Base-by-base conservation (phyloP, 1,140 invertebrate genomes). In the Trichogramma pretiosum region DNA sequence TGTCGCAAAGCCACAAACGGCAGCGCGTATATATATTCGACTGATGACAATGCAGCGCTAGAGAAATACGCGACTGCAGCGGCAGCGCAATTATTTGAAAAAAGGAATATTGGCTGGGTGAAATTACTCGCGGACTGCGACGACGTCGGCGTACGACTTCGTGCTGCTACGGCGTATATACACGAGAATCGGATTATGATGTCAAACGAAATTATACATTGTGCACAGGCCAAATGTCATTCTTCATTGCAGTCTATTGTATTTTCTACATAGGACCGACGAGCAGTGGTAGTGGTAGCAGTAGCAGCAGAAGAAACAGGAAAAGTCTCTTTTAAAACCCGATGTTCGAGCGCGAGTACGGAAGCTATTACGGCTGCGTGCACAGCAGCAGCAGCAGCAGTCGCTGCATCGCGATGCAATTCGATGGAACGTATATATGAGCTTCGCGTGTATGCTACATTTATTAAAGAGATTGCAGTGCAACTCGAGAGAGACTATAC, bases 381-480 rank as follows among this genome's bases (percentile, higher is more conserved):
- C n/a, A n/a, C n/a, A n/a, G n/a, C n/a, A n/a, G n/a, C n/a, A n/a
- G n/a, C n/a, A n/a, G n/a, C n/a, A n/a, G n/a, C n/a, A n/a, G n/a
- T n/a, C n/a, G n/a, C n/a, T n/a, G n/a, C n/a, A n/a, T n/a, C n/a
- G n/a, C 55, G 61, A 63, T 61, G 59, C 60, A 63, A 63, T 64
- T 63, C 59, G 52, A 58, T 61, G 54, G 62, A 50, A 65, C 58
- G 58, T n/a, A n/a, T n/a, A n/a, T n/a, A n/a, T n/a, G n/a, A n/a
- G n/a, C n/a, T n/a, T n/a, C n/a, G n/a, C n/a, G n/a, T n/a, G n/a
- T 62, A 64, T 64, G 62, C 54, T 64, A 63, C 61, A 64, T 65
- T 65, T 65, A 64, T 65, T 64, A 64, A 61, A 64, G 61, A 64
- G 61, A 64, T 65, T 65, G 60, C 56, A n/a, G n/a, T n/a, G n/a